A percentile compares a stretch with the other conserved stretches of the same genome.
Evolutionary conservation across 1,140 invertebrate species (phyloP).

Genomic region (Ooceraea biroi): DNA sequence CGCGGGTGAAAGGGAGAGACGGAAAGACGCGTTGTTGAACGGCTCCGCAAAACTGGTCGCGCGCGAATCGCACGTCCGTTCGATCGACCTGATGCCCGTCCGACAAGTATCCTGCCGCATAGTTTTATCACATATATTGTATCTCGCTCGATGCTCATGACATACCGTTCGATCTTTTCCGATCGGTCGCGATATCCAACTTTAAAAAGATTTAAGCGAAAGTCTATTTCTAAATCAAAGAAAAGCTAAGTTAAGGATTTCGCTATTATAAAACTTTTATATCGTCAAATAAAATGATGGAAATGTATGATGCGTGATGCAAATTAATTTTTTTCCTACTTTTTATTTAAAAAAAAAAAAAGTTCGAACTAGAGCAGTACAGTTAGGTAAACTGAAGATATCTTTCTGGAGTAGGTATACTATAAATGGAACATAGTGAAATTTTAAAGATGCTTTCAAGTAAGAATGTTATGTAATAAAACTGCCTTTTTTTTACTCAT

Average conservation of each 20-base stretch:
- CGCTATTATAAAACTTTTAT: conserved; percentile 9
- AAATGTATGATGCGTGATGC: neutral
- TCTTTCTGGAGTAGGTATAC: neutral
- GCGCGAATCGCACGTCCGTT: conserved; percentile 70
- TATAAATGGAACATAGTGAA: neutral
- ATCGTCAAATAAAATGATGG: neutral
- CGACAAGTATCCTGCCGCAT: conserved; percentile 34
- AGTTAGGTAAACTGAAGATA: neutral
- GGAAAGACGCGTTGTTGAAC: conserved; percentile 31
- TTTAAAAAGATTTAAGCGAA: conserved; percentile 5
- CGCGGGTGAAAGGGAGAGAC: conserved; percentile 44
- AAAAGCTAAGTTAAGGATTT: neutral
- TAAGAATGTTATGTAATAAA: neutral
- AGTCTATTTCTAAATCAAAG: neutral
- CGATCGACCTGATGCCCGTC: conserved; percentile 68
- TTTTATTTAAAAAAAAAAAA: neutral
- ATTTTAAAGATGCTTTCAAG: neutral
- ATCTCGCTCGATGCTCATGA: conserved; percentile 18
- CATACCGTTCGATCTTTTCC: conserved; percentile 26
- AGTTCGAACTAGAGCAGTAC: neutral
- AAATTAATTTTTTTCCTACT: neutral
- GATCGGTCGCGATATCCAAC: neutral
- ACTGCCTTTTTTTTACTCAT: neutral
- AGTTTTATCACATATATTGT: conserved; percentile 51
- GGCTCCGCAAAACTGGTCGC: conserved; percentile 68